These are phyloP conservation scores for Sesia bembeciformis DNA, from an alignment of 2,888 invertebrate genomes.

Conservation along the genomic window DNA sequence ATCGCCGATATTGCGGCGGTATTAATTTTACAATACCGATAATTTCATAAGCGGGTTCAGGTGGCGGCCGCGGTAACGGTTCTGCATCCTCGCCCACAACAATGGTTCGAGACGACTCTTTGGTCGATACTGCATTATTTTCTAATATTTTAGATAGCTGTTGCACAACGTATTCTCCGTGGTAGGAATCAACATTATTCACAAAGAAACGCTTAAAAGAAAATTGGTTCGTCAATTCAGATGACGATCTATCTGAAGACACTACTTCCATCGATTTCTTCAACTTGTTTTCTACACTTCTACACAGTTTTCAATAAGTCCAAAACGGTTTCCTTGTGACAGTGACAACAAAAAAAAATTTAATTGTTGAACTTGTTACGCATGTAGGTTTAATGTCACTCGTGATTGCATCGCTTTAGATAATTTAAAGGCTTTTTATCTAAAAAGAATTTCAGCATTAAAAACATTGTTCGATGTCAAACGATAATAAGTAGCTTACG, in stretches of 20 bases:
- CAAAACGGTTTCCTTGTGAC: too few species aligned
- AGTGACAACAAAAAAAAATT: too few species aligned
- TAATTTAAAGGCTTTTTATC: too few species aligned
- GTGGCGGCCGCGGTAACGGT: conserved; percentile 21
- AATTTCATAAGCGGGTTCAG: conserved; percentile 47
- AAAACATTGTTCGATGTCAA: too few species aligned
- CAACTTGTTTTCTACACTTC: not conserved
- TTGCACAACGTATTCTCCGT: conserved; percentile 63
- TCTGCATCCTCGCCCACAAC: conserved; percentile 41
- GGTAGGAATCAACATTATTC: conserved; percentile 76
- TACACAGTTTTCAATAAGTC: too few species aligned
- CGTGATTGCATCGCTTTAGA: too few species aligned
- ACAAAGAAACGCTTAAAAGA: conserved; percentile 72
- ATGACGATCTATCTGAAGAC: conserved; percentile 29
- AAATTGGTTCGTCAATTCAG: conserved; percentile 29
- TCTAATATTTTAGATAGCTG: conserved; percentile 42
- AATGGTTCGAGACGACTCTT: conserved; percentile 23
- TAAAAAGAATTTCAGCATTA: too few species aligned
- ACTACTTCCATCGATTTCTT: conserved; percentile 24
- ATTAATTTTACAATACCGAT: conserved; percentile 29
- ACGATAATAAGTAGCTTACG: too few species aligned
- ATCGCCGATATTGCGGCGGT: not conserved
- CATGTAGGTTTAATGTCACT: too few species aligned
- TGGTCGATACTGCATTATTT: conserved; percentile 24
- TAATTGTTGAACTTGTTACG: too few species aligned